Percentiles rank a stretch among this genome's conserved stretches.
These are phyloP conservation scores for Ephestia elutella DNA, from an alignment of 1,140 invertebrate genomes.

Conservation along the genomic window DNA sequence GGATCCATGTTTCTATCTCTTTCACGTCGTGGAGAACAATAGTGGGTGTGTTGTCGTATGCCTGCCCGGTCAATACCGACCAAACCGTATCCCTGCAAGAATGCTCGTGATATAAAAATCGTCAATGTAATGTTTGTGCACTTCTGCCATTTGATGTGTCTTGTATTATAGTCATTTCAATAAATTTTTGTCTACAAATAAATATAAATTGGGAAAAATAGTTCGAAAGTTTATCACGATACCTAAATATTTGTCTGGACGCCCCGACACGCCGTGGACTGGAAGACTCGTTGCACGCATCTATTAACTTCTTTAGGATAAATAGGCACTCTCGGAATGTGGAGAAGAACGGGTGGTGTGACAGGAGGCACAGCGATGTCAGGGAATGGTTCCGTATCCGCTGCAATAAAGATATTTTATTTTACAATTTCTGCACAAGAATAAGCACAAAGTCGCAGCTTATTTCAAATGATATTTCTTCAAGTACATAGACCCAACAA, in stretches of 20 bases:
- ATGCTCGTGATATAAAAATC: neutral
- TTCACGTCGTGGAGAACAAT: conserved; percentile 96
- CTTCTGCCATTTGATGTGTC: no score
- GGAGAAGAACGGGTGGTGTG: conserved; percentile 99
- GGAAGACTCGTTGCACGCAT: conserved; percentile 96
- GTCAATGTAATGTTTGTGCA: neutral
- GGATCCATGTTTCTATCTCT: conserved; percentile 99
- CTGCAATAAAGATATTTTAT: conserved; percentile 74
- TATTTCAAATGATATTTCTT: no score
- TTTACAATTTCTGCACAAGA: no score
- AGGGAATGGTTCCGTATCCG: conserved; percentile 91
- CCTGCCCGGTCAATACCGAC: conserved; percentile 87
- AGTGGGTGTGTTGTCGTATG: conserved; percentile 85
- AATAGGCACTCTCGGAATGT: conserved; percentile 98
- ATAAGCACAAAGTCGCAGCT: no score
- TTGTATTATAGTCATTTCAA: no score
- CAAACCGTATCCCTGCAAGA: conserved; percentile 90
- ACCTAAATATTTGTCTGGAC: conserved; percentile 90
- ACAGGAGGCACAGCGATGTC: conserved; percentile 97
- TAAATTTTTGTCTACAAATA: no score
- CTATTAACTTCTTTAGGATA: conserved; percentile 95
- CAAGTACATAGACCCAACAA: no score
- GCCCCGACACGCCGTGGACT: conserved; percentile 90
- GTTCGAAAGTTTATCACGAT: conserved; percentile 28
- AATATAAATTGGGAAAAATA: no score